Evolutionary conservation across 2,888 invertebrate genomes (phyloP), one percentile per base, ranked within the genome.

Genomic region (Drosophila maculinotata): DNA sequence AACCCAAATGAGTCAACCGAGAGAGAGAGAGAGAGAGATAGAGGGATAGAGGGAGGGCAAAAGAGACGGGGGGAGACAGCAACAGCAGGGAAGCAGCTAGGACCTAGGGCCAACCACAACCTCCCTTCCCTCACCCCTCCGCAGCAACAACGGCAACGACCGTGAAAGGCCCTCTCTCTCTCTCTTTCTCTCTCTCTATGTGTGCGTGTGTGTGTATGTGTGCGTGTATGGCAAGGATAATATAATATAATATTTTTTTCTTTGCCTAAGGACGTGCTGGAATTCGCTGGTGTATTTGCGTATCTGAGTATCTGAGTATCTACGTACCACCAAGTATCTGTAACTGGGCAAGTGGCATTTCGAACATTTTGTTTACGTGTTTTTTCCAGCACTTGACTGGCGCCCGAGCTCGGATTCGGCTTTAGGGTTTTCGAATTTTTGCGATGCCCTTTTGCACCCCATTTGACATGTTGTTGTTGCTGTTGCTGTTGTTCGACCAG

Each of bases 251-350:
- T 59, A 57, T 67, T 68, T 79, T 79, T 66, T 80, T n/a, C n/a
- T 75, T 79, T 77, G 82, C 82, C 82, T 74, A 54, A 76, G 82
- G 75, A 82, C 81, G 72, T 82, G 75, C 64, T 68, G 71, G 82
- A 76, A 81, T 80, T 71, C 53, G 54, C 48, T 60, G 59, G 57
- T 79, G 73, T 51, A 52, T 23, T 23, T 47, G 30, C 31, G 51
- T 54, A 48, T 58, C 42, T 65, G 9, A 7, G 52, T 67, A 62
- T 35, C 56, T 64, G 36, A 7, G 36, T n/a, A 20, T 20, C 17
- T 17, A 38, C 38, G 17, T 38, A n/a, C 17, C 38, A n/a, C 10
- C 38, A 38, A 38, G 58, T 56, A 48, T 44, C 57, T 52, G 42
- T 41, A 59, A 45, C 45, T 44, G 68, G 30, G 38, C 49, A 51